phyloP scores from a whole-genome alignment of 2,797 vertebrate species.

The Paramormyrops hopkinsi region DNA sequence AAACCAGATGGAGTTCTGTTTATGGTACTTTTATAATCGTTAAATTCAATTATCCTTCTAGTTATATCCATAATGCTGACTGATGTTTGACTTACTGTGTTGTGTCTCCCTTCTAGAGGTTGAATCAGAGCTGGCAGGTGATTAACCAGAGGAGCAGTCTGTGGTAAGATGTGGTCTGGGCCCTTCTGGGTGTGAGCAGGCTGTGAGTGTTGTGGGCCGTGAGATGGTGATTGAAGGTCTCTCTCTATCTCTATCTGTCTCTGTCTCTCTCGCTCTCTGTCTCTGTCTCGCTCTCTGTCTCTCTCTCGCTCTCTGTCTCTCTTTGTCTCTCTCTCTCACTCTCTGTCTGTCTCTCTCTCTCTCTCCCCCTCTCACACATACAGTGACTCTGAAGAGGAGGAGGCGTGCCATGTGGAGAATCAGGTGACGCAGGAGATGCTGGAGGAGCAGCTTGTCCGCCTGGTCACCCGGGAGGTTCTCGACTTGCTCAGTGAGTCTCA shows the following conservation, averaged over 20 bases:
- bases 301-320: background rate
- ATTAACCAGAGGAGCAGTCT: constrained; percentile 79
- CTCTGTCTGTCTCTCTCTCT: background rate
- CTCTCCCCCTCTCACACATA: background rate
- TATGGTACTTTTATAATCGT: background rate
- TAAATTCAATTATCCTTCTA: background rate
- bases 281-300: too few species aligned
- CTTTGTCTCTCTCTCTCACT: background rate
- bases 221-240: background rate
- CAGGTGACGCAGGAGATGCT: constrained; percentile 91
- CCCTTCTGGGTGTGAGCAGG: background rate
- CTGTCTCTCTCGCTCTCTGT: background rate
- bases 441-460: constrained; percentile 84
- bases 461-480: constrained; percentile 87
- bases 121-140: constrained; percentile 84
- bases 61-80: background rate
- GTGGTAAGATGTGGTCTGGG: constrained; percentile 61
- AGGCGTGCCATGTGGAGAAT: constrained; percentile 73
- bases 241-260: too few species aligned
- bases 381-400: constrained; percentile 70
- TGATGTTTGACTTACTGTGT: background rate
- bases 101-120: constrained; percentile 61
- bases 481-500: constrained; percentile 82
- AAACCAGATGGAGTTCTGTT: background rate
- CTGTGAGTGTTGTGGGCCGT: background rate